Percentiles rank a stretch among this genome's conserved stretches.
phyloP scores from a whole-genome alignment of 2,888 invertebrate genomes.

The Synergus laeviventris region DNA sequence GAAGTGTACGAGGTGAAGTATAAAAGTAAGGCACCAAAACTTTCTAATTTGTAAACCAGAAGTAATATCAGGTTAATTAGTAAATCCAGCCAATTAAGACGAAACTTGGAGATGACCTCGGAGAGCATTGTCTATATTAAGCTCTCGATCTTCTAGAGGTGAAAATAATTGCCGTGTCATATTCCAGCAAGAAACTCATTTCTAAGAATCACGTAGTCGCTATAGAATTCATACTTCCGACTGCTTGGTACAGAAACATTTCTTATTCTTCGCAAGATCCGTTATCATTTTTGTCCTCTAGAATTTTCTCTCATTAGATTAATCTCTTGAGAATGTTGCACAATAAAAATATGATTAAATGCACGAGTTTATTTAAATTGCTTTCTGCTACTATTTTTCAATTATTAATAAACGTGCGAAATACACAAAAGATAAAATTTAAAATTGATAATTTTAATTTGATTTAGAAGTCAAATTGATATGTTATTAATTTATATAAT shows the following conservation, averaged over 20 bases:
- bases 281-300: conserved; percentile 1
- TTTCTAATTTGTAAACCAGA: conserved; percentile 49
- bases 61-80: conserved; percentile 57
- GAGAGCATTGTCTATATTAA: conserved; percentile 26
- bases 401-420: no score
- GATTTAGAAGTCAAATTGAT: no score
- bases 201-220: conserved; percentile 27
- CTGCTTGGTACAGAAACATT: conserved; percentile 8
- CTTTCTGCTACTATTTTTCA: no score
- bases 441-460: no score
- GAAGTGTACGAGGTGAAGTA: conserved; percentile 15
- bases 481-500: no score
- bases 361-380: no score
- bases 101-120: conserved; percentile 49
- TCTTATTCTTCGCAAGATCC: conserved; percentile 18
- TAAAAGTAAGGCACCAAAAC: conserved; percentile 42
- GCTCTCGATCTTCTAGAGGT: not conserved
- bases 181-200: conserved; percentile 14
- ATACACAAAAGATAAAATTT: no score
- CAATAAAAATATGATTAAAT: not conserved
- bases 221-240: not conserved
- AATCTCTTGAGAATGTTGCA: not conserved
- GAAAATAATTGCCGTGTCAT: conserved; percentile 27
- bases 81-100: conserved; percentile 56
- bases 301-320: conserved; percentile 9